A percentile compares a stretch with the other conserved stretches of the same genome.
These are phyloP conservation scores for Ochropleura leucogaster DNA, from an alignment of 2,888 invertebrate genomes.

Conservation along the genomic window DNA sequence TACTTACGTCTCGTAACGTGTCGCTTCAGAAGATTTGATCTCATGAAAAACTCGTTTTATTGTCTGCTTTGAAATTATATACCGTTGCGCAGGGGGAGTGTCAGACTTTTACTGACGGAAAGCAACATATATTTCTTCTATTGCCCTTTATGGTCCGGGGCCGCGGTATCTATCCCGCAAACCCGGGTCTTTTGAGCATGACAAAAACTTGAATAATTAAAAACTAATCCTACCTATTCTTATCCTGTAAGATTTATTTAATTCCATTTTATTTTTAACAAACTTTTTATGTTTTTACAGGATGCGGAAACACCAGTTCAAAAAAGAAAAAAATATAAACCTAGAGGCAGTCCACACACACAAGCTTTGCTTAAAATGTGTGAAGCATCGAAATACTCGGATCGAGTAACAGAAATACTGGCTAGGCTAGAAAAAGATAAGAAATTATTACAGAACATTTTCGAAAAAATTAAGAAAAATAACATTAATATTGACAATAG, in stretches of 20 bases:
- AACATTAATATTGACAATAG: slow-evolving; percentile 1
- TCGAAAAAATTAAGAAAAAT: background rate
- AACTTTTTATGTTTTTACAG: too few relatives aligned
- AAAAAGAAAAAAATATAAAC: slow-evolving; percentile 31
- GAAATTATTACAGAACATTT: background rate
- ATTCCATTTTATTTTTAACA: background rate
- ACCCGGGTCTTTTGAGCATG: background rate
- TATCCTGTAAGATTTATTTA: background rate
- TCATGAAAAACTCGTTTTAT: too few relatives aligned
- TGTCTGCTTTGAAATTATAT: too few relatives aligned
- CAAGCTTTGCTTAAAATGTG: slow-evolving; percentile 4
- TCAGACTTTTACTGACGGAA: too few relatives aligned
- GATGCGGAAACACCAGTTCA: slow-evolving; percentile 13
- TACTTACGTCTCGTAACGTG: too few relatives aligned
- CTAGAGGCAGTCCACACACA: background rate
- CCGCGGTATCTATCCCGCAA: too few relatives aligned
- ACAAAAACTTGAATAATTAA: background rate
- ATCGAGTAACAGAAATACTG: background rate
- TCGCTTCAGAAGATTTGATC: too few relatives aligned
- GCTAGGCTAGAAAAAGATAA: background rate
- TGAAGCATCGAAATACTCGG: background rate
- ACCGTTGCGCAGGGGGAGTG: too few relatives aligned
- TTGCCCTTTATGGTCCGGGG: too few relatives aligned
- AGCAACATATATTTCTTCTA: too few relatives aligned
- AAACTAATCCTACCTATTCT: background rate